Percentiles rank a stretch among this genome's conserved stretches.
Evolutionary conservation across 1,140 invertebrate genomes (phyloP).

Genomic region (Galleria mellonella): DNA sequence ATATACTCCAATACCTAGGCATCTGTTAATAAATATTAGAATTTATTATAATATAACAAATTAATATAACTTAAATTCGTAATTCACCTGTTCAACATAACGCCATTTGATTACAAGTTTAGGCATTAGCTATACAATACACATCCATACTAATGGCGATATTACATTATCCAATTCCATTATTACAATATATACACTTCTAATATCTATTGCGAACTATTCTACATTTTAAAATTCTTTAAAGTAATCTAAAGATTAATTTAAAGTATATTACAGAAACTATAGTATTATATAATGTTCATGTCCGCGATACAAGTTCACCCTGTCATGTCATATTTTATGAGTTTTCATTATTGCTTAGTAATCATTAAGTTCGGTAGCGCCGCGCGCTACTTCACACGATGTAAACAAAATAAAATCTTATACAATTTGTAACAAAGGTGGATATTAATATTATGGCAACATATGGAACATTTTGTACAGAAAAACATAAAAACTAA

Average conservation of each 20-base stretch:
- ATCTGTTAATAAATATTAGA: constrained; percentile 7
- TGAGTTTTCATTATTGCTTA: constrained; percentile 11
- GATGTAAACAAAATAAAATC: no score
- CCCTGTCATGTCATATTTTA: constrained; percentile 5
- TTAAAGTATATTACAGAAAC: constrained; percentile 9
- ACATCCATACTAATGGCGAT: constrained; percentile 7
- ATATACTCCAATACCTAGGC: constrained; percentile 3
- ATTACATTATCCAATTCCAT: constrained; percentile 4
- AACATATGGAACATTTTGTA: constrained; percentile 13
- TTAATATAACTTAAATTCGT: constrained; percentile 10
- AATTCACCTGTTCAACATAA: constrained; percentile 5
- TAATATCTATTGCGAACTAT: constrained; percentile 2
- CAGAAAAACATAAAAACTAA: constrained; percentile 23
- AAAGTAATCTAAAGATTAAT: constrained; percentile 10
- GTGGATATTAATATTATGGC: constrained; percentile 12
- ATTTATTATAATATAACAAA: constrained; percentile 4
- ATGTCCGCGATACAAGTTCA: not conserved
- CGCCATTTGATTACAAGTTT: constrained; percentile 9
- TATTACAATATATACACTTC: constrained; percentile 10
- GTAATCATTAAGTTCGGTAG: not conserved
- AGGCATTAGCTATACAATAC: constrained; percentile 5
- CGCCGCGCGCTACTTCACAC: no score
- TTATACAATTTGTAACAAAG: not conserved
- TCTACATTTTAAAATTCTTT: constrained; percentile 7
- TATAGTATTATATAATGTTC: not conserved